Evolutionary conservation across 1,140 invertebrate species (phyloP), one percentile per base, ranked within the genome.

Genomic region (Grapholita molesta): DNA sequence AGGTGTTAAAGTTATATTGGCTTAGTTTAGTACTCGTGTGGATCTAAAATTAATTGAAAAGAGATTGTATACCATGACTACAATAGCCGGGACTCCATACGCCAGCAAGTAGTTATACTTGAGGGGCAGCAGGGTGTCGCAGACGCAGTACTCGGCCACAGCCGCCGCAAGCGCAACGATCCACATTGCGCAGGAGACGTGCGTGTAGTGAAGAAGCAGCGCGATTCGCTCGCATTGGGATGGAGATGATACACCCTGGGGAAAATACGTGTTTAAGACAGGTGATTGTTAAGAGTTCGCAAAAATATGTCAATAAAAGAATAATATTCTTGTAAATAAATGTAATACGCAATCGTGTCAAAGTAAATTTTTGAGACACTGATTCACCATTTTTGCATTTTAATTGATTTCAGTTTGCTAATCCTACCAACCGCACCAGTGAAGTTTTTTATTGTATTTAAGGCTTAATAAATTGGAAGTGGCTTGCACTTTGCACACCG

Each of bases 101-200:
- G 93, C 91, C 23, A 93, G 74, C 1, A 93, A 76, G 72, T 92
- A 93, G 67, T 92, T 92, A 70, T 92, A 92, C 55, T 92, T 90
- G 15, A 93, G 69, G 1, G 89, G 86, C 48, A 89, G 35, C 24
- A 89, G 52, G 0, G 85, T 79, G 28, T 88, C 85, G 33, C 83
- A 88, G 0, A 79, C 76, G 52, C 84, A 86, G 52, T 90, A 90
- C 64, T 91, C 88, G 0, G 86, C 78, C 0, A 88, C 86, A 11
- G 83, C 86, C 1, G 82, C 88, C 1, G 81, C 86, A 0, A 92
- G 64, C 0, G 83, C 78, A 18, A 95, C 93, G 33, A 95, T 93
- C 95, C 95, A 96, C 78, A 94, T 93, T 0, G 94, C 92, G 55
- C 94, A 94, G 0, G 94, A 93, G 32, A 95, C 88, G 78, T 95